Conservation (phyloP, 2,888 invertebrate genomes). For the Scaptomyza polygonia region DNA sequence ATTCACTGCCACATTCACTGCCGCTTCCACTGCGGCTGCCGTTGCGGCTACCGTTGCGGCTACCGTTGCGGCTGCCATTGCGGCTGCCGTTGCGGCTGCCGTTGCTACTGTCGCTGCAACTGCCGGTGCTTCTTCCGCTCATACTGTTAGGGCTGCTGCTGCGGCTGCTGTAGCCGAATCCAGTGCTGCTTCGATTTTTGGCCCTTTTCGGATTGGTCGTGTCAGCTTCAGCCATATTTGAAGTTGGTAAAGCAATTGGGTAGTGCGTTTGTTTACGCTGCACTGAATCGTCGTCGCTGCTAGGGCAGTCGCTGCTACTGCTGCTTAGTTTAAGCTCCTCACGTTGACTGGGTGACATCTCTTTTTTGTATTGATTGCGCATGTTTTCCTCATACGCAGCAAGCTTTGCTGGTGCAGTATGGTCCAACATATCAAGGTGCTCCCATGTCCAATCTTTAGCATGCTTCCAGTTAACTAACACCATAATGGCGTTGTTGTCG, state of each 20-base stretch:
- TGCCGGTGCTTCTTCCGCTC: neutral
- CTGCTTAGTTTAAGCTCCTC: neutral
- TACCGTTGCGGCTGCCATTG: neutral
- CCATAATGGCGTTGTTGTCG: neutral
- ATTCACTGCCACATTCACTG: neutral
- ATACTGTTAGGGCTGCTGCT: neutral
- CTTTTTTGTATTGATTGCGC: too few relatives aligned
- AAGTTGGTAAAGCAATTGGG: neutral
- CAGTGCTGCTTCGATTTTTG: neutral
- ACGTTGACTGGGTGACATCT: too few relatives aligned
- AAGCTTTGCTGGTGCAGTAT: constrained; percentile 25
- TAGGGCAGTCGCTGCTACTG: too few relatives aligned
- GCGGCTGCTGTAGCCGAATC: neutral
- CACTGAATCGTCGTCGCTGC: neutral
- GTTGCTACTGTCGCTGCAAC: neutral
- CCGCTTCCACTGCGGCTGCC: neutral
- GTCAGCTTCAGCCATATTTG: too few relatives aligned
- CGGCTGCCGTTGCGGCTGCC: neutral
- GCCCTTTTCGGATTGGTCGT: too few relatives aligned
- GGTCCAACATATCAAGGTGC: constrained; percentile 33
- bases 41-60: neutral
- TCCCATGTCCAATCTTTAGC: constrained; percentile 45
- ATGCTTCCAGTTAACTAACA: constrained; percentile 45
- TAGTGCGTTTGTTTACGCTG: neutral
- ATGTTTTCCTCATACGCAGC: too few relatives aligned